Evolutionary conservation across 2,888 invertebrate species (phyloP).

Genomic region (Dynastes tityus): DNA sequence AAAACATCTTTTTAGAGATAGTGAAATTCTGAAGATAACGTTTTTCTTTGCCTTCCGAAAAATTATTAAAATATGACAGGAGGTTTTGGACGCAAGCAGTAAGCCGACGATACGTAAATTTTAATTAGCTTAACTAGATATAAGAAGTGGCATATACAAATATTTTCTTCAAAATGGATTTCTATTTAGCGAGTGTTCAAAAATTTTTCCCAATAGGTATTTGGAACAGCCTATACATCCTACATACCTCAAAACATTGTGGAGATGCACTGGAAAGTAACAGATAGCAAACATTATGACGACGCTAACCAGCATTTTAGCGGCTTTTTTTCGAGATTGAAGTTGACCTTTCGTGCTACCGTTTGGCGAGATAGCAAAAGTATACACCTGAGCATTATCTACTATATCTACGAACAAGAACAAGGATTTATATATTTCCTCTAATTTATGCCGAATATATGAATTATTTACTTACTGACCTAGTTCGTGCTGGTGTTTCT

Average conservation of each 20-base stretch:
- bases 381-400: constrained; percentile 70
- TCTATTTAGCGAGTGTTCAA: too few relatives aligned
- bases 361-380: constrained; percentile 77
- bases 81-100: too few relatives aligned
- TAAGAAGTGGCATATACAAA: too few relatives aligned
- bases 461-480: constrained; percentile 3
- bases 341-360: constrained; percentile 84
- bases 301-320: constrained; percentile 95
- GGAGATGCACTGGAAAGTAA: constrained; percentile 90
- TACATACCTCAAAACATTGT: constrained; percentile 83
- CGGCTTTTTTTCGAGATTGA: constrained; percentile 82
- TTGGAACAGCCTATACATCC: neutral
- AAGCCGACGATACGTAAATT: too few relatives aligned
- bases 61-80: too few relatives aligned
- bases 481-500: constrained; percentile 4
- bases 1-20: too few relatives aligned
- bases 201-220: too few relatives aligned
- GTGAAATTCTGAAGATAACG: too few relatives aligned
- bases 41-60: too few relatives aligned
- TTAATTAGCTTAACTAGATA: too few relatives aligned
- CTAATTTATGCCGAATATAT: neutral
- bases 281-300: constrained; percentile 93
- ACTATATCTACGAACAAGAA: constrained; percentile 69
- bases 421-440: neutral
- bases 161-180: too few relatives aligned